Evolutionary conservation across 2,113 vertebrate genomes (phyloP).

Genomic region (Acrocephalus kingi): DNA sequence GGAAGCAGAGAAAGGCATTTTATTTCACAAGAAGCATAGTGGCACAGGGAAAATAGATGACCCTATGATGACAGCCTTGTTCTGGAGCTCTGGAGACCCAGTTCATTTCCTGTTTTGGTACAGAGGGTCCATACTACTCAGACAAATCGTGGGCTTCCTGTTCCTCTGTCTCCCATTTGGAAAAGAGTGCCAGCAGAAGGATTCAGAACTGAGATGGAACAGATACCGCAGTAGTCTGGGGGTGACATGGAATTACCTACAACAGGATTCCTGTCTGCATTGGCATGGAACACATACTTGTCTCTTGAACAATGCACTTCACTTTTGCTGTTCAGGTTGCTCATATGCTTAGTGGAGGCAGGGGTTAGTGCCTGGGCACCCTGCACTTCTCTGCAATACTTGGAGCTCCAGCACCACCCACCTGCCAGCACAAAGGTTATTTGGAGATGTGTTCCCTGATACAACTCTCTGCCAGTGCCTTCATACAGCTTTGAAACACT

Average conservation of each 20-base stretch:
- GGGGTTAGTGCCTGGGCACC: rapidly evolving
- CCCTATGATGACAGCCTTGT: neutral
- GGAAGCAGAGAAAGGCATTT: slow-evolving; percentile 5
- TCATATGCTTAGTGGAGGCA: neutral
- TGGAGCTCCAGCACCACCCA: neutral
- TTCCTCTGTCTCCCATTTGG: neutral
- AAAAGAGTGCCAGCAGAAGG: neutral
- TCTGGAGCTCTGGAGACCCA: neutral
- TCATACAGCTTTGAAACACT: neutral
- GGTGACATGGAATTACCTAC: neutral
- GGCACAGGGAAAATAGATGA: neutral
- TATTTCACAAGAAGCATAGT: neutral
- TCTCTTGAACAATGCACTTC: neutral
- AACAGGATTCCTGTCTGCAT: neutral
- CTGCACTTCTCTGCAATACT: neutral
- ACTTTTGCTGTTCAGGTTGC: neutral
- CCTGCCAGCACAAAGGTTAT: neutral
- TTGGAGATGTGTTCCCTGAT: neutral
- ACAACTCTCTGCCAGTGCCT: neutral
- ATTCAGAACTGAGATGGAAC: neutral
- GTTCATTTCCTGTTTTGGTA: neutral
- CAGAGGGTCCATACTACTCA: neutral
- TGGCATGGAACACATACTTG: neutral
- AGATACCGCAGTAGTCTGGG: neutral
- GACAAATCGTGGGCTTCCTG: neutral